Conservation (phyloP, 1,140 invertebrate genomes). For the Diprion similis region DNA sequence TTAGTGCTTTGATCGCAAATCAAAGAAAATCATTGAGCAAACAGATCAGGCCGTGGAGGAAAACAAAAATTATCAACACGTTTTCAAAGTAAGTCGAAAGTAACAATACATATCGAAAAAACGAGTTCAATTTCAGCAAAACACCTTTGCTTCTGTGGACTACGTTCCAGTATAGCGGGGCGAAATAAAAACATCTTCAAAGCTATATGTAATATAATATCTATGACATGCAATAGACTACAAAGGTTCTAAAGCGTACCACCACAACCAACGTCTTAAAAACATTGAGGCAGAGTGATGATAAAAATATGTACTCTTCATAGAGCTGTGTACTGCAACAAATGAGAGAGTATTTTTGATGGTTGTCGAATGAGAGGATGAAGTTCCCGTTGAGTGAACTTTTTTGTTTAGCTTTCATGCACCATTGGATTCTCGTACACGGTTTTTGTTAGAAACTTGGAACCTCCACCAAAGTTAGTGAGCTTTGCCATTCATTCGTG, state of each 20-base stretch:
- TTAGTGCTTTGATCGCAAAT: too few relatives aligned
- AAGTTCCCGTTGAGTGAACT: neutral
- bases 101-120: too few relatives aligned
- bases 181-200: too few relatives aligned
- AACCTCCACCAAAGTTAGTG: neutral
- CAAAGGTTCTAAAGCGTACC: constrained; percentile 21
- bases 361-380: neutral
- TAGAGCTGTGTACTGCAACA: neutral
- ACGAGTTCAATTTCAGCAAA: too few relatives aligned
- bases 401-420: neutral
- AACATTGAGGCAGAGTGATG: neutral
- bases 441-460: neutral
- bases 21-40: too few relatives aligned
- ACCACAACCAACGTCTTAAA: neutral
- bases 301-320: neutral
- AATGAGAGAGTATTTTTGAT: neutral
- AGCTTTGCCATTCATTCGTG: neutral
- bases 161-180: too few relatives aligned
- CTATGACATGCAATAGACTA: constrained; percentile 17
- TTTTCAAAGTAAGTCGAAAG: too few relatives aligned
- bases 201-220: too few relatives aligned
- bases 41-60: too few relatives aligned
- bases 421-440: neutral
- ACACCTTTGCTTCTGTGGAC: too few relatives aligned
- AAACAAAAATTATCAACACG: too few relatives aligned